These are phyloP conservation scores for Hippopotamus amphibius DNA, from an alignment of 2,113 vertebrate species.

Conservation along the genomic window DNA sequence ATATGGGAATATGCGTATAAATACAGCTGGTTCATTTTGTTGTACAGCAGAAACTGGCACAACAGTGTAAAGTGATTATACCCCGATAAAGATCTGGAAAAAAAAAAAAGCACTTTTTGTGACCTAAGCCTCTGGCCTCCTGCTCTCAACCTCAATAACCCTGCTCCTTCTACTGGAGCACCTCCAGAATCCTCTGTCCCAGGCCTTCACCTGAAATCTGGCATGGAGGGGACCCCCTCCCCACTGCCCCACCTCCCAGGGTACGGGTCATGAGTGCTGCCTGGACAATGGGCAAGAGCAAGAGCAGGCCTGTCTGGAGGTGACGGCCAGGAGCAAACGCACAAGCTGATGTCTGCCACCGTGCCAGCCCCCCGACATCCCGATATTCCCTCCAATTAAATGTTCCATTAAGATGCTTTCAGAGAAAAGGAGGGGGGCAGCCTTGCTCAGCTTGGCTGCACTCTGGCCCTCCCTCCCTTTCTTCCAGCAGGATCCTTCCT, in stretches of 20 bases:
- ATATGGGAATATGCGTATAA: too few relatives aligned
- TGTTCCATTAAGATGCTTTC: neutral
- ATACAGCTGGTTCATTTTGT: too few relatives aligned
- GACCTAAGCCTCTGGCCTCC: neutral
- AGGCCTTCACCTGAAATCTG: neutral
- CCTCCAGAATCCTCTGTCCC: fast-evolving
- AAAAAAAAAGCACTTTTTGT: neutral
- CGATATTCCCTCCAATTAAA: neutral
- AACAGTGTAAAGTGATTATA: too few relatives aligned
- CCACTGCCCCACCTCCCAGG: neutral
- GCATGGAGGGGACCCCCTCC: fast-evolving
- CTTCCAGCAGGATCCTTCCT: neutral
- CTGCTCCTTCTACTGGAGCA: neutral
- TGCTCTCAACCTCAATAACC: neutral
- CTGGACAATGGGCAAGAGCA: neutral
- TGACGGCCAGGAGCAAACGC: neutral
- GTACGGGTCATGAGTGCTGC: neutral
- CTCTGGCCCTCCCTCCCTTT: neutral
- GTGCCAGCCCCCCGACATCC: neutral
- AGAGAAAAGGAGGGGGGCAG: neutral
- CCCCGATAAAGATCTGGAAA: too few relatives aligned
- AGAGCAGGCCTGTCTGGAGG: neutral
- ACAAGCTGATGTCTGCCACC: neutral
- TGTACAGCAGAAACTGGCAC: too few relatives aligned
- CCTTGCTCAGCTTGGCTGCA: too few relatives aligned